Evolutionary conservation across 2,888 invertebrate species (phyloP).

Genomic region (Proisotoma minuta): DNA sequence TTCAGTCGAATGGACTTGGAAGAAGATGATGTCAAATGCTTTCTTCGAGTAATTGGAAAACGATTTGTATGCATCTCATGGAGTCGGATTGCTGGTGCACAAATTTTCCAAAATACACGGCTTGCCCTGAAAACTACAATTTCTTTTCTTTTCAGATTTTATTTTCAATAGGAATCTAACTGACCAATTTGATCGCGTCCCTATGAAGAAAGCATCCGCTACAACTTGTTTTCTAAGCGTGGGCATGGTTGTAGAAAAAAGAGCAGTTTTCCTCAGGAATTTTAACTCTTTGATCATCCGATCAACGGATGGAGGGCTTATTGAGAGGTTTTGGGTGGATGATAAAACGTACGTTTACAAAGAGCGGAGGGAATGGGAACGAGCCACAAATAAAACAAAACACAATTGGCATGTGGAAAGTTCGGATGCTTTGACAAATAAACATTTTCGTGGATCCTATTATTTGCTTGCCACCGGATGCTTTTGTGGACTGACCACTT

Average conservation of each 20-base stretch:
- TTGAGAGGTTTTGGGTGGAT: conserved; percentile 14
- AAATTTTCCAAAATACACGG: too few species aligned
- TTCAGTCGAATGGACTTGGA: conserved; percentile 27
- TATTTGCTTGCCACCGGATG: not conserved
- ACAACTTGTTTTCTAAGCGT: conserved; percentile 7
- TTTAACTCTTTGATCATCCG: conserved; percentile 16
- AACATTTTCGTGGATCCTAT: conserved; percentile 24
- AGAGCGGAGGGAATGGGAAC: conserved; percentile 21
- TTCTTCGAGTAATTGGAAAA: conserved; percentile 9
- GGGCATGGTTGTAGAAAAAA: conserved; percentile 13
- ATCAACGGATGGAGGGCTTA: conserved; percentile 14
- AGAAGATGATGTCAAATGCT: conserved; percentile 23
- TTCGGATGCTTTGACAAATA: conserved; percentile 2
- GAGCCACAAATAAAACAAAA: not conserved
- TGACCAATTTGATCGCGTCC: conserved; percentile 18
- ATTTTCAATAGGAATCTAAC: conserved; percentile 20
- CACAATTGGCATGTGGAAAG: not conserved
- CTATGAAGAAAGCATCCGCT: conserved; percentile 4
- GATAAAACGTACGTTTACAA: conserved; percentile 18
- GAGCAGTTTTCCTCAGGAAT: conserved; percentile 12
- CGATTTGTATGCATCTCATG: conserved; percentile 25
- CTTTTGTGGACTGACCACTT: not conserved
- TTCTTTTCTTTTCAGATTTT: too few species aligned
- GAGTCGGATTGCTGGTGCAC: conserved; percentile 9
- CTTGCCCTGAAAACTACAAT: too few species aligned